Percentiles rank a stretch among this genome's conserved stretches.
phyloP scores from a whole-genome alignment of 2,797 vertebrate genomes.

The Malurus leucopterus region DNA sequence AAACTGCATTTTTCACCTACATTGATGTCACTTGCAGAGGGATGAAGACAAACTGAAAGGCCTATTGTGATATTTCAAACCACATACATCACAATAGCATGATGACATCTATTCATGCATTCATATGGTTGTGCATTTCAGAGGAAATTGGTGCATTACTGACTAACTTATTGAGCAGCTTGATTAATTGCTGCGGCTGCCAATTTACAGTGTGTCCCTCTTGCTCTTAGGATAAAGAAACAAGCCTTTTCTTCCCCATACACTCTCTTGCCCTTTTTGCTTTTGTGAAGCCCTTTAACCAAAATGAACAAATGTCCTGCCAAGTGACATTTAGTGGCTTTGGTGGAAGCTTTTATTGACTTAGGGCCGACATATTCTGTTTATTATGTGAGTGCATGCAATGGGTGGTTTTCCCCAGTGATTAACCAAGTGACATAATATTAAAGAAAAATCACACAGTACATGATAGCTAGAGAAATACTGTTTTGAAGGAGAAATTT shows the following conservation, averaged over 20 bases:
- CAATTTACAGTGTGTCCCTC: not conserved
- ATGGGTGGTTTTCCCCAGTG: not conserved
- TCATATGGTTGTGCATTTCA: not conserved
- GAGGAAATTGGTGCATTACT: not conserved
- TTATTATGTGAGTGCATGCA: not conserved
- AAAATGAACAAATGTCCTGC: constrained; percentile 25
- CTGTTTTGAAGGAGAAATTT: not conserved
- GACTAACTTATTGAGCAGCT: not conserved
- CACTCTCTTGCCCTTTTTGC: not conserved
- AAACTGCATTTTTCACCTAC: not conserved
- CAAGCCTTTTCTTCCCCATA: accelerated
- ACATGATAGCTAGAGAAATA: not conserved
- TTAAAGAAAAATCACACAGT: not conserved
- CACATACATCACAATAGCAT: not conserved
- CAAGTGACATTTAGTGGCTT: constrained; percentile 13
- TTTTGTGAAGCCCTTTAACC: constrained; percentile 15
- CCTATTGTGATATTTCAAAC: not conserved
- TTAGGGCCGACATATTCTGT: not conserved
- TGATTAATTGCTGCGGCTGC: constrained; percentile 3
- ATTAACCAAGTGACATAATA: not conserved
- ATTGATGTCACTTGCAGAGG: not conserved
- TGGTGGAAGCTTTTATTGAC: not conserved
- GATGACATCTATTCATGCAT: not conserved
- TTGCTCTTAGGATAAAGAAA: constrained; percentile 25
- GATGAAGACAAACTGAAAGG: not conserved